Evolutionary conservation across 2,113 vertebrate species (phyloP), one percentile per base, ranked within the genome.

Genomic region (Chascanopsetta lugubris): DNA sequence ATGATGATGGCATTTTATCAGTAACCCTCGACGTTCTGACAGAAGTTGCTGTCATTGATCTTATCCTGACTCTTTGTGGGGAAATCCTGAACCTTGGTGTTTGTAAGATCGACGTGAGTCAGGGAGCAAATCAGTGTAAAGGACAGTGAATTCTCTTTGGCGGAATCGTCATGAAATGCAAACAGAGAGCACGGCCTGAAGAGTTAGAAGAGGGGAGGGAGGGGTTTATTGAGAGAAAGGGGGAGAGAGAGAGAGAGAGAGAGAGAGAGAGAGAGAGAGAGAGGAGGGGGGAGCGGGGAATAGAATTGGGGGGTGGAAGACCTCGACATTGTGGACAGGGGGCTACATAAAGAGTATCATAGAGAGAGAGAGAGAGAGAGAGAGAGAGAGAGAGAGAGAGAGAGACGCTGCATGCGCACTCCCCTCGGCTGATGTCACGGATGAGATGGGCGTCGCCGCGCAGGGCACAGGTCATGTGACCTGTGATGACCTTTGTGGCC

Each of bases 311-410:
- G 74, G 74, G 79, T 79, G 66, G 65, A 75, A 87, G 85, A 90
- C 77, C 81, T 84, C 46, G 47, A 69, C 63, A 45, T 61, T 49
- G 78, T 73, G 80, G 68, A 85, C 36, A 24, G 61, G 66, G 62
- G 53, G 70, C 88, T 93, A 91, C 91, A 89, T 91, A 85, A 64
- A 80, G 87, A 69, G 11, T 36, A 75, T 57, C 74, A 86, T 72
- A 64, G 63, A 68, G 77, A 57, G 76, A 53, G n/a, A n/a, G n/a
- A n/a, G n/a, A n/a, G n/a, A n/a, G n/a, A n/a, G n/a, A n/a, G n/a
- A n/a, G n/a, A n/a, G n/a, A n/a, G n/a, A n/a, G n/a, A n/a, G n/a
- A n/a, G n/a, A n/a, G n/a, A n/a, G n/a, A n/a, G n/a, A n/a, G n/a
- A n/a, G n/a, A n/a, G n/a, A 53, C 58, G 73, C 62, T 63, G 47